Conservation (phyloP, 92 coral and sea anemone genomes). For the Meandrina meandrites region DNA sequence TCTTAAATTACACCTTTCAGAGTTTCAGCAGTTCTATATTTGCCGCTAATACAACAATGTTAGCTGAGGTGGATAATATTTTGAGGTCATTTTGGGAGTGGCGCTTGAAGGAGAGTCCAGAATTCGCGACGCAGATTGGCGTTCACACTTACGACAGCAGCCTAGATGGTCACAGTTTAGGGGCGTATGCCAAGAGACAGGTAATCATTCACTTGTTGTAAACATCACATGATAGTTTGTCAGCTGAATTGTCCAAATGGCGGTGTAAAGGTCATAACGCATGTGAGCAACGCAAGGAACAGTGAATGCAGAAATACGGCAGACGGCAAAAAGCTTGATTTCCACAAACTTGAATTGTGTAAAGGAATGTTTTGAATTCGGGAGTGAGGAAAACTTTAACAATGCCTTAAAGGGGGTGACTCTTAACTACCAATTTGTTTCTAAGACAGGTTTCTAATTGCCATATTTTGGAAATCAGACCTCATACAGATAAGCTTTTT, state of each 20-base stretch:
- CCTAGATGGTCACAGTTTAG: constrained; percentile 73
- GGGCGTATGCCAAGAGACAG: constrained; percentile 73
- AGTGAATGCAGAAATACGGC: neutral
- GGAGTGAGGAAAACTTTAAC: too few relatives aligned
- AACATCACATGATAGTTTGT: constrained; percentile 7
- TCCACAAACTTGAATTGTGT: too few relatives aligned
- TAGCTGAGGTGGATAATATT: constrained; percentile 71
- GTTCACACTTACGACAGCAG: constrained; percentile 66
- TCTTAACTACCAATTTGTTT: too few relatives aligned
- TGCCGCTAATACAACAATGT: constrained; percentile 43
- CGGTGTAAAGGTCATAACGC: neutral
- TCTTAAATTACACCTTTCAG: constrained; percentile 9
- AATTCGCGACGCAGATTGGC: constrained; percentile 94
- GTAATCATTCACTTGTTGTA: constrained; percentile 36
- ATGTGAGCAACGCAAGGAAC: neutral
- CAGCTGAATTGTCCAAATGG: neutral
- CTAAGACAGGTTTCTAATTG: too few relatives aligned
- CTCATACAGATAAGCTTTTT: too few relatives aligned
- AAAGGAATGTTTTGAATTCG: too few relatives aligned
- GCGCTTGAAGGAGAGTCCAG: constrained; percentile 86
- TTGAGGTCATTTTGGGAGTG: constrained; percentile 92
- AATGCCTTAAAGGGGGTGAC: too few relatives aligned
- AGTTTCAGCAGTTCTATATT: constrained; percentile 12
- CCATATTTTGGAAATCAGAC: too few relatives aligned
- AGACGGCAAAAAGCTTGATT: too few relatives aligned